These are phyloP conservation scores for Drosophila kurseongensis DNA, from an alignment of 1,140 invertebrate genomes.

Conservation along the genomic window DNA sequence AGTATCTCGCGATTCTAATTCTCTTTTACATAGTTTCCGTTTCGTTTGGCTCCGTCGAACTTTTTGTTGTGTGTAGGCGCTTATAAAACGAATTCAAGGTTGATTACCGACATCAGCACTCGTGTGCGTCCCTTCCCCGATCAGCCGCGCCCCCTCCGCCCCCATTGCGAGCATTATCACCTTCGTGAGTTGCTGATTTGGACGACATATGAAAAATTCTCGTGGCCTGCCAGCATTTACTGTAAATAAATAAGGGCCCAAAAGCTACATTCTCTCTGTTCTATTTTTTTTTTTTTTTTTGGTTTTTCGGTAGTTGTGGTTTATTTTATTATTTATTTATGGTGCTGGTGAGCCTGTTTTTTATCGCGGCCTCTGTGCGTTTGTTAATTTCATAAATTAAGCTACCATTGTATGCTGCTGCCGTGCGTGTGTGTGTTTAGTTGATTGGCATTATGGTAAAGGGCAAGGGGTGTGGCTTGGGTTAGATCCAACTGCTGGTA, in stretches of 20 bases:
- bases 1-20: slow-evolving; percentile 28
- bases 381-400: slow-evolving; percentile 81
- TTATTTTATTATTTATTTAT: slow-evolving; percentile 67
- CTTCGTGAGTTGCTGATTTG: slow-evolving; percentile 61
- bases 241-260: slow-evolving; percentile 59
- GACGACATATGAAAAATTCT: slow-evolving; percentile 69
- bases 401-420: slow-evolving; percentile 38
- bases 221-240: slow-evolving; percentile 42
- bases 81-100: slow-evolving; percentile 77
- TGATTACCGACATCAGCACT: slow-evolving; percentile 65
- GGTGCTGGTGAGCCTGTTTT: slow-evolving; percentile 52
- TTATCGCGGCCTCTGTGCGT: slow-evolving; percentile 40
- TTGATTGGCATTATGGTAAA: slow-evolving; percentile 39
- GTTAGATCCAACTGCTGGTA: slow-evolving; percentile 13
- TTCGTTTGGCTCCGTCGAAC: slow-evolving; percentile 13
- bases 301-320: slow-evolving; percentile 21
- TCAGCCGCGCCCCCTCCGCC: neutral
- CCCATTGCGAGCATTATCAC: slow-evolving; percentile 25
- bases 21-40: slow-evolving; percentile 35
- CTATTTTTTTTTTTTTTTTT: slow-evolving; percentile 20
- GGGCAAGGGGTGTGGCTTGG: slow-evolving; percentile 3
- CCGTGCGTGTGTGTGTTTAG: slow-evolving; percentile 21
- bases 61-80: slow-evolving; percentile 34
- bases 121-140: slow-evolving; percentile 9
- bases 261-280: slow-evolving; percentile 18